These are phyloP conservation scores for Panzeria rudis DNA, from an alignment of 2,888 invertebrate genomes.

Conservation along the genomic window DNA sequence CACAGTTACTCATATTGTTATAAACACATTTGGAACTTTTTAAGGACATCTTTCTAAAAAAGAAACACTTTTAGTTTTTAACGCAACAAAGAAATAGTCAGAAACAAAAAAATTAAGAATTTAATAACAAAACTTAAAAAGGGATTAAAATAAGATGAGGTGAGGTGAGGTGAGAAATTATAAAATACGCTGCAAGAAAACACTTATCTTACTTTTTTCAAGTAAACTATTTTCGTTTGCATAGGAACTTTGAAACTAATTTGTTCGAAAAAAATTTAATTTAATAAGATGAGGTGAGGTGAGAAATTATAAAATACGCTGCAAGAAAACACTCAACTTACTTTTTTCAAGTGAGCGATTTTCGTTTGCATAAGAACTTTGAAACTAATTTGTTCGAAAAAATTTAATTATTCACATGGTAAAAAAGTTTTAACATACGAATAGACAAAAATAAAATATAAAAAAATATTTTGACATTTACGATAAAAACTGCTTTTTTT, in stretches of 20 bases:
- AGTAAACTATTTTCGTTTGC: conserved; percentile 10
- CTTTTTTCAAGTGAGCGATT: conserved; percentile 28
- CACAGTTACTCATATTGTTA: conserved; percentile 57
- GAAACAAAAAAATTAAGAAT: conserved; percentile 26
- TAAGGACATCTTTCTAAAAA: conserved; percentile 36
- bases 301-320: conserved; percentile 20
- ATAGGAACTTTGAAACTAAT: conserved; percentile 1
- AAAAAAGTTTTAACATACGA: no score
- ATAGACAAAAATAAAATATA: no score
- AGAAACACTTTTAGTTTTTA: conserved; percentile 56
- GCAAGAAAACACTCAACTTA: conserved; percentile 14
- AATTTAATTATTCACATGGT: not conserved
- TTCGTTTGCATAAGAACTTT: conserved; percentile 5
- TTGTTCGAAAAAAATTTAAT: not conserved
- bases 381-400: not conserved
- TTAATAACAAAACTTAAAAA: conserved; percentile 24
- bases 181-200: conserved; percentile 21
- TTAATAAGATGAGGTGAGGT: not conserved
- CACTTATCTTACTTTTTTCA: conserved; percentile 15
- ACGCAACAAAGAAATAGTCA: conserved; percentile 23
- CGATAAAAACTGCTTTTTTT: no score
- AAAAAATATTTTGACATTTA: no score
- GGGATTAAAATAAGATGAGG: not conserved
- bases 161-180: conserved; percentile 17
- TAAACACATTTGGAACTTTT: conserved; percentile 44